Evolutionary conservation across 2,888 invertebrate genomes (phyloP).

Genomic region (Tenthredo notha): DNA sequence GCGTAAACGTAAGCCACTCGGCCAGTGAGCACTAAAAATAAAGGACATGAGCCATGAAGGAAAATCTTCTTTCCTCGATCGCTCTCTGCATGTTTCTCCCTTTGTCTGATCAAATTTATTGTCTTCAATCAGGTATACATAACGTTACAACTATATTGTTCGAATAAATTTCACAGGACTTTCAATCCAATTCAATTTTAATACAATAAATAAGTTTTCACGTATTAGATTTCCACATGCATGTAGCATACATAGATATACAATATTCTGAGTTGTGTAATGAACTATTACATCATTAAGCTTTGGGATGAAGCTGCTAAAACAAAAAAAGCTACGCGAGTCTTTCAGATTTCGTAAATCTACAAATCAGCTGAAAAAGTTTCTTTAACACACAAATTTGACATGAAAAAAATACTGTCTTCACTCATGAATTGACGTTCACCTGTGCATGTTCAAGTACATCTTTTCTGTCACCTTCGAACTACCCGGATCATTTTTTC

Average conservation of each 20-base stretch:
- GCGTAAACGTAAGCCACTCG: slow-evolving; percentile 6
- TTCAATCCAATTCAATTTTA: background rate
- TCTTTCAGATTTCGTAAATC: no score
- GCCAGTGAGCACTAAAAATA: slow-evolving; percentile 6
- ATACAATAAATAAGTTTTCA: background rate
- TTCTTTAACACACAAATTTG: no score
- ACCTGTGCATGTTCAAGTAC: no score
- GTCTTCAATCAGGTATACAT: background rate
- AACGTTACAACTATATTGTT: background rate
- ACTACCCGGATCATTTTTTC: background rate
- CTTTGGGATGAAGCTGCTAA: no score
- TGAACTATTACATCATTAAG: no score
- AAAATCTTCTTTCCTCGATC: slow-evolving; percentile 1
- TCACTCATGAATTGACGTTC: no score
- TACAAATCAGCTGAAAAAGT: no score
- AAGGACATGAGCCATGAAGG: slow-evolving; percentile 4
- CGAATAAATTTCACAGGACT: background rate
- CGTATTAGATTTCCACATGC: background rate
- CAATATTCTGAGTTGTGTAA: no score
- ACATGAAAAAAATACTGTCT: no score
- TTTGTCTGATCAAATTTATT: background rate
- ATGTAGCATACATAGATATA: no score
- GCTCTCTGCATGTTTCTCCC: background rate
- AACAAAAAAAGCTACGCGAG: no score
- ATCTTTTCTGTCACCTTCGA: background rate